Conservation (phyloP, 2,888 invertebrate genomes). For the Sylvicola cinctus region DNA sequence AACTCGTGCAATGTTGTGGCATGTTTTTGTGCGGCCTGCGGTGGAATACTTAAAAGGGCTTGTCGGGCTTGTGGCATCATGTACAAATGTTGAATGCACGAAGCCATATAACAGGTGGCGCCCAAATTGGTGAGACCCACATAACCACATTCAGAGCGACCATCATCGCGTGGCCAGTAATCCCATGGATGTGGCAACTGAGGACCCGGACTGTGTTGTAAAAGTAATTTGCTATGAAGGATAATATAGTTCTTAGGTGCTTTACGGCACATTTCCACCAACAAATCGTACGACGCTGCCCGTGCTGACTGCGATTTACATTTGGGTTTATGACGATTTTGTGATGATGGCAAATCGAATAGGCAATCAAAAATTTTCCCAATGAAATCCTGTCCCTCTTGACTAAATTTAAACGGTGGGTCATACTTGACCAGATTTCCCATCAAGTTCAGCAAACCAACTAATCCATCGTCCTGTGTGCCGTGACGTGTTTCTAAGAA, state of each 20-base stretch:
- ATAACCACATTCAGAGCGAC: constrained; percentile 82
- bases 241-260: constrained; percentile 70
- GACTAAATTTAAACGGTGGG: constrained; percentile 63
- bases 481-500: constrained; percentile 63
- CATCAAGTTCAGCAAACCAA: constrained; percentile 67
- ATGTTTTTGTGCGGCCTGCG: constrained; percentile 52
- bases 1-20: constrained; percentile 65
- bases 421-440: constrained; percentile 80
- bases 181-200: constrained; percentile 87
- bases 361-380: constrained; percentile 62
- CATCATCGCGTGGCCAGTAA: constrained; percentile 94
- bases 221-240: constrained; percentile 60
- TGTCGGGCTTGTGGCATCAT: constrained; percentile 91
- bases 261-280: constrained; percentile 72
- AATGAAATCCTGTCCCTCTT: constrained; percentile 39
- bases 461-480: constrained; percentile 78
- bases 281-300: constrained; percentile 74
- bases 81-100: constrained; percentile 90
- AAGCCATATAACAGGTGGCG: constrained; percentile 95
- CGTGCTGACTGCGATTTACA: constrained; percentile 81
- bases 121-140: constrained; percentile 88
- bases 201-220: constrained; percentile 69
- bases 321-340: constrained; percentile 69
- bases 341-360: constrained; percentile 75
- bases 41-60: constrained; percentile 60